Base-by-base conservation (phyloP, 2,113 vertebrate genomes). In the Varanus salvator region DNA sequence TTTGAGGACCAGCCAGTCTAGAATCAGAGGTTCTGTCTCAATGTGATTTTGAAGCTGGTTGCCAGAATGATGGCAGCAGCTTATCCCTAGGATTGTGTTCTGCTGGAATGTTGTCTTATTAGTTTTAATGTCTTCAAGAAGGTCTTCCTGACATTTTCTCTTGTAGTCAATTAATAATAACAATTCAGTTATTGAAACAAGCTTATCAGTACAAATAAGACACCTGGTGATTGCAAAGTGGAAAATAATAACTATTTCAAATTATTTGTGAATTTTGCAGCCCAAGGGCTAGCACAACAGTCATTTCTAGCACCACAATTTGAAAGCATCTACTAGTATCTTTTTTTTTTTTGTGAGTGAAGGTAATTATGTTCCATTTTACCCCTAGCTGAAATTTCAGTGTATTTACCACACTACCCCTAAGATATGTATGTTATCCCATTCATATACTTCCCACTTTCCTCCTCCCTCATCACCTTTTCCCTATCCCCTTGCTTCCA, bases 111-210 rank as follows among this genome's bases (percentile, higher is more conserved):
- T 57, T 38, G 68, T 91, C 86, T 80, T 0, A 0, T 75, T 89
- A 92, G 64, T 84, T 31, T 92, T 88, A 90, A 91, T 72, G 76
- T 87, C 93, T 89, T 11, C 34, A 91, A 84, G 44, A 83, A 93
- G 71, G 8, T 82, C 1, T 25, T 91, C 1, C 90, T 87, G n/a
- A 48, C 90, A 69, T 87, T 91, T 91, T 80, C 88, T 93, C 71
- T 85, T 27, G 91, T 27, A 68, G 50, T 57, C 90, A 78, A 77
- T 94, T 90, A 92, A 91, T 84, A n/a, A 90, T 86, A 93, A 91
- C 92, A 93, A 86, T 48, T 6, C 0, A 48, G 1, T 89, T 77
- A 84, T 81, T 0, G 4, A 91, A 77, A 27, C 34, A 88, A 88
- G 90, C 38, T 85, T 87, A 77, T 92, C 44, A 74, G 4, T 90